A percentile compares a stretch with the other conserved stretches of the same genome.
phyloP scores from a whole-genome alignment of 2,888 invertebrate genomes.

The Volucella inflata region DNA sequence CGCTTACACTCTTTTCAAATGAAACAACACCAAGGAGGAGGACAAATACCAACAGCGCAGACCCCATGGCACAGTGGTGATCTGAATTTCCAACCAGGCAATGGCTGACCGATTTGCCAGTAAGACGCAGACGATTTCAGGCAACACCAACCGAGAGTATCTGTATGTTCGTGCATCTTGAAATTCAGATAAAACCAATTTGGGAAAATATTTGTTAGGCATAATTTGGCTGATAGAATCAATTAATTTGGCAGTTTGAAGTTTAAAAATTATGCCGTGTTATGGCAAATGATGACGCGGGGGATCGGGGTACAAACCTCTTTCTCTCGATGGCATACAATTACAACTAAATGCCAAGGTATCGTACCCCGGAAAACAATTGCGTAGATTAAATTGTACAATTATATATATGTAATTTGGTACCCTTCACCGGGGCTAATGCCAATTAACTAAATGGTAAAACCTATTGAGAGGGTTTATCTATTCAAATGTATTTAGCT shows the following conservation, averaged over 20 bases:
- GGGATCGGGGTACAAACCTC: no score
- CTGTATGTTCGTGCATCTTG: constrained; percentile 58
- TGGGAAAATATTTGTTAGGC: constrained; percentile 62
- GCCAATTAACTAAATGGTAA: no score
- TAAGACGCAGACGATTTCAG: constrained; percentile 13
- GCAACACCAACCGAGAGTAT: constrained; percentile 12
- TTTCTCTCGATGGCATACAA: no score
- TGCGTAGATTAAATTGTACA: no score
- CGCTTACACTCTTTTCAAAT: constrained; percentile 38
- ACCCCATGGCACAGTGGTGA: constrained; percentile 43
- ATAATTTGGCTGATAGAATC: constrained; percentile 65
- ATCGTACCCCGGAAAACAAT: no score
- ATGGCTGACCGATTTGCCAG: constrained; percentile 51
- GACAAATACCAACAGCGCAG: constrained; percentile 13
- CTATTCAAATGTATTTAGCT: no score
- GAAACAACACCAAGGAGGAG: constrained; percentile 11
- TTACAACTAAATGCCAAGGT: no score
- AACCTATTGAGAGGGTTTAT: no score
- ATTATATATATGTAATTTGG: no score
- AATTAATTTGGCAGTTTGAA: constrained; percentile 61
- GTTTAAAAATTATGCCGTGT: constrained; percentile 11
- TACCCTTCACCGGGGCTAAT: no score
- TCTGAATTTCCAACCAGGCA: constrained; percentile 46
- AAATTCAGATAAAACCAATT: constrained; percentile 62
- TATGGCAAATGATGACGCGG: no score